These are phyloP conservation scores for Catocala sponsa DNA, from an alignment of 2,888 invertebrate genomes.

Conservation along the genomic window DNA sequence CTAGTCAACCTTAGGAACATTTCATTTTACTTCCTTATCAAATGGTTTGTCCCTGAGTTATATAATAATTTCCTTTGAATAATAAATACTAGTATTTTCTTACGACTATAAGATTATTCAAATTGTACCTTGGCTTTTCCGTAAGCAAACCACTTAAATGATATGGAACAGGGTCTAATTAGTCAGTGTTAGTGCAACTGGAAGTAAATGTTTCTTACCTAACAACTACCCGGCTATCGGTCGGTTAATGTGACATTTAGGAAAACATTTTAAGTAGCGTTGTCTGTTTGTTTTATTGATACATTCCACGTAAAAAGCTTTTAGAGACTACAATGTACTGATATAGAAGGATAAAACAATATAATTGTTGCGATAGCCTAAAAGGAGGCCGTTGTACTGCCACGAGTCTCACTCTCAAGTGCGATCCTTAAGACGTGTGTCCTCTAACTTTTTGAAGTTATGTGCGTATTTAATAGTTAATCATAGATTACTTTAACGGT, in stretches of 20 bases:
- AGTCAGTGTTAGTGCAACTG: background rate
- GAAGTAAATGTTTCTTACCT: background rate
- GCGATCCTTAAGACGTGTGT: no score
- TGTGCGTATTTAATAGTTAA: no score
- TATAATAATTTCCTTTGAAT: slow-evolving; percentile 12
- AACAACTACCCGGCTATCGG: background rate
- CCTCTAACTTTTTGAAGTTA: no score
- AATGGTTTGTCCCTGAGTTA: slow-evolving; percentile 13
- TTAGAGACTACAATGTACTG: background rate
- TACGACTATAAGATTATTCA: slow-evolving; percentile 7
- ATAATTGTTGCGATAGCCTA: no score
- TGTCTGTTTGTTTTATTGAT: no score
- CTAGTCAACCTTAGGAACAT: no score
- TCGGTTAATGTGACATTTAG: no score
- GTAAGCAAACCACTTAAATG: slow-evolving; percentile 5
- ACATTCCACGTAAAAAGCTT: slow-evolving; percentile 6
- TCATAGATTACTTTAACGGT: no score
- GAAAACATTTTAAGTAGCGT: no score
- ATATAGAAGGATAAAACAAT: background rate
- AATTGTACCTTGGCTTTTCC: slow-evolving; percentile 14
- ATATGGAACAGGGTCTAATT: slow-evolving; percentile 1
- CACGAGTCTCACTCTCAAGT: no score
- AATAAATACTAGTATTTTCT: slow-evolving; percentile 16
- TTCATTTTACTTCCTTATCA: background rate
- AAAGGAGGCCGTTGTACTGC: no score